A percentile compares a stretch with the other conserved stretches of the same genome.
These are phyloP conservation scores for Lithobates sylvaticus DNA, from an alignment of 2,797 vertebrate genomes.

Conservation along the genomic window DNA sequence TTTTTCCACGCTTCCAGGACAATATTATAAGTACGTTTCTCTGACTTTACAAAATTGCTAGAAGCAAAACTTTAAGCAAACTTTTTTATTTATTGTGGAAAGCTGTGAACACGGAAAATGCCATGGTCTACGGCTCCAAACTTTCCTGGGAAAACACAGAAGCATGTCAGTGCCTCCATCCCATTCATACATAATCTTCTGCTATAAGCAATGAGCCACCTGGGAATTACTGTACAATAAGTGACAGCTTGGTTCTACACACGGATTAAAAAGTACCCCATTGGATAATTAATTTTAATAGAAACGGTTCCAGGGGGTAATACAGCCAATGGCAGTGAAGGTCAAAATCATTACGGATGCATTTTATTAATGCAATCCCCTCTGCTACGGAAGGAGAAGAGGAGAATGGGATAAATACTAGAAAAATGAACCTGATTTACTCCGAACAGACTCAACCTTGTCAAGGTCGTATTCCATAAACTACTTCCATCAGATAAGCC, in stretches of 20 bases:
- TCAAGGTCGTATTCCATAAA: slow-evolving; percentile 19
- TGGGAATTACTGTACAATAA: slow-evolving; percentile 8
- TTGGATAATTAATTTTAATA: slow-evolving; percentile 56
- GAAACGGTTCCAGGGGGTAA: slow-evolving; percentile 24
- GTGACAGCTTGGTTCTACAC: slow-evolving; percentile 47
- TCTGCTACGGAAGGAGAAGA: not conserved
- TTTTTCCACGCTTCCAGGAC: no score
- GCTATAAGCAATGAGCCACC: slow-evolving; percentile 13
- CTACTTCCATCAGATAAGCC: not conserved
- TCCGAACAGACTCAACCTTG: slow-evolving; percentile 11
- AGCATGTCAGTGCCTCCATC: not conserved
- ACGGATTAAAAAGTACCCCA: slow-evolving; percentile 42
- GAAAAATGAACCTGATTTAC: slow-evolving; percentile 18
- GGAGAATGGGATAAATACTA: slow-evolving; percentile 3
- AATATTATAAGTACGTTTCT: no score
- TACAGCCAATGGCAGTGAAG: slow-evolving; percentile 45
- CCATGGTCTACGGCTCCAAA: not conserved
- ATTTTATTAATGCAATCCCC: slow-evolving; percentile 52
- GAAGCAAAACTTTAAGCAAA: no score
- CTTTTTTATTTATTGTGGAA: not conserved
- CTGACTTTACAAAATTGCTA: no score
- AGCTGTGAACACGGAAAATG: no score
- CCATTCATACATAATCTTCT: slow-evolving; percentile 6
- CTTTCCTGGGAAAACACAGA: not conserved
- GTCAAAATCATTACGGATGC: slow-evolving; percentile 52